Conservation (phyloP, 2,888 invertebrate genomes). For the Campaea margaritaria region DNA sequence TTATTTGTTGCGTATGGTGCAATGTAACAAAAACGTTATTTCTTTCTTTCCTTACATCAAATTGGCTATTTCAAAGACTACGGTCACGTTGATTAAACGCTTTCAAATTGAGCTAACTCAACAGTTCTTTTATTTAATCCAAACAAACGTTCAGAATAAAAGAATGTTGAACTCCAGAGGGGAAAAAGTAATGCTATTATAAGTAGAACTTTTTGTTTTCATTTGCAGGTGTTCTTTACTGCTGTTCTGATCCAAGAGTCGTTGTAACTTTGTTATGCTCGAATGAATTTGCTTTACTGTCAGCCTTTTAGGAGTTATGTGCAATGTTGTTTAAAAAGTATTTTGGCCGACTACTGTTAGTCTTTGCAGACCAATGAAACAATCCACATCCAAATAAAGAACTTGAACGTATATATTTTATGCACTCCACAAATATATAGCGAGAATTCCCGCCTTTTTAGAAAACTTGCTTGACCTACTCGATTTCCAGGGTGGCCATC, state of each 20-base stretch:
- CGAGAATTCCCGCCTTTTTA: too few species aligned
- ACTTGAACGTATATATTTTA: too few species aligned
- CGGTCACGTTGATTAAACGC: too few species aligned
- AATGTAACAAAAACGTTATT: too few species aligned
- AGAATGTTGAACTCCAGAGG: not conserved
- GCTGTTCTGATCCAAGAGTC: constrained; percentile 23
- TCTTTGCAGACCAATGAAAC: too few species aligned
- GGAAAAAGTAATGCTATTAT: constrained; percentile 18
- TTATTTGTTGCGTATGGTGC: too few species aligned
- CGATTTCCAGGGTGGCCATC: too few species aligned
- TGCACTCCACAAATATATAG: too few species aligned
- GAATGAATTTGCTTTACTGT: constrained; percentile 8
- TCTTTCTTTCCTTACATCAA: too few species aligned
- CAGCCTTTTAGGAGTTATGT: constrained; percentile 1
- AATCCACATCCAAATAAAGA: too few species aligned
- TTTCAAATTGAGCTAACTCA: not conserved
- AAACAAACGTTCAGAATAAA: not conserved
- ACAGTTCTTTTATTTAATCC: not conserved
- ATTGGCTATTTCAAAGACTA: too few species aligned
- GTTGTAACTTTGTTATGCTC: constrained; percentile 26
- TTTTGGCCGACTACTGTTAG: not conserved
- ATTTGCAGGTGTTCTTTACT: constrained; percentile 29
- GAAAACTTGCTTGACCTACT: too few species aligned
- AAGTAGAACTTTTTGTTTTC: constrained; percentile 24
- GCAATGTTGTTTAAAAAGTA: not conserved